These are phyloP conservation scores for Matsumurasca onukii DNA, from an alignment of 1,140 invertebrate species.

Conservation along the genomic window DNA sequence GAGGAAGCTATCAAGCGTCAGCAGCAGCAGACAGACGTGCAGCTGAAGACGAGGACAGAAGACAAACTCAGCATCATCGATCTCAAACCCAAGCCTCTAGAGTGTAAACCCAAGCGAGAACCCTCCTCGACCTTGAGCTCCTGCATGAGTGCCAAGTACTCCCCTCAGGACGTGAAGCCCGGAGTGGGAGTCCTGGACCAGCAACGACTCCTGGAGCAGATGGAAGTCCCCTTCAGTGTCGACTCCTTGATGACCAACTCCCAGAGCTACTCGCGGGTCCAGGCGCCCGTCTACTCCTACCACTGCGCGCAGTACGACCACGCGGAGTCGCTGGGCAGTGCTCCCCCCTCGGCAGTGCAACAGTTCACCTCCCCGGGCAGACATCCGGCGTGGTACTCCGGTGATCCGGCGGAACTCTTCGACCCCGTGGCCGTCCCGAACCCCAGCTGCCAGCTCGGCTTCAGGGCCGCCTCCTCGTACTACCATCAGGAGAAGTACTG, in stretches of 20 bases:
- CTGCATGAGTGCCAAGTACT: conserved; percentile 32
- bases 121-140: conserved; percentile 36
- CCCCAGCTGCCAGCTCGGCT: conserved; percentile 37
- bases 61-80: conserved; percentile 30
- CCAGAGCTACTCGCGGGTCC: conserved; percentile 24
- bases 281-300: conserved; percentile 27
- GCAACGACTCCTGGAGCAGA: conserved; percentile 28
- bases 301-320: conserved; percentile 28
- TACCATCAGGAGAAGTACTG: conserved; percentile 37
- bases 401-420: conserved; percentile 35
- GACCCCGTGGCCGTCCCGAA: conserved; percentile 31
- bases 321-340: conserved; percentile 25
- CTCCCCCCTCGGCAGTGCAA: conserved; percentile 31
- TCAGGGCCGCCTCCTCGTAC: conserved; percentile 34
- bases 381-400: conserved; percentile 36
- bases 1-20: conserved; percentile 82
- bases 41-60: conserved; percentile 24
- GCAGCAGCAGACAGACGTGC: conserved; percentile 46
- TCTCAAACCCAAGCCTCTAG: conserved; percentile 27
- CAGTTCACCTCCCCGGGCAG: conserved; percentile 33
- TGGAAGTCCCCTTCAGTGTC: conserved; percentile 35
- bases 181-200: conserved; percentile 10
- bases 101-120: conserved; percentile 40
- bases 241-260: conserved; percentile 36
- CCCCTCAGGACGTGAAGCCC: conserved; percentile 35